phyloP scores from a whole-genome alignment of 2,888 invertebrate species.

The Rhodophaea formosa region DNA sequence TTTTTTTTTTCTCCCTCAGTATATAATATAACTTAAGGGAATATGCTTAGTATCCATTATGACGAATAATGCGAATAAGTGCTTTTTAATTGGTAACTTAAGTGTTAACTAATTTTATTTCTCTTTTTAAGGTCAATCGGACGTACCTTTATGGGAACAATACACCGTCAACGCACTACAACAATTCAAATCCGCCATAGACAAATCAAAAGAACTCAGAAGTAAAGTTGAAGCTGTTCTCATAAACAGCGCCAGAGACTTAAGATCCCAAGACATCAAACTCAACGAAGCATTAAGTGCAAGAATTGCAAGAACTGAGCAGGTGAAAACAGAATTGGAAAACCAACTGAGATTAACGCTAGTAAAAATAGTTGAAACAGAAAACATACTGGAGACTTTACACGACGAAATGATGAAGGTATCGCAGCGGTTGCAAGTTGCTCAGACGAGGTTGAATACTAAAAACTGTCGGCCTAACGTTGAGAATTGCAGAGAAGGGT shows the following conservation, averaged over 20 bases:
- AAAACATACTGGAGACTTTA: slow-evolving; percentile 64
- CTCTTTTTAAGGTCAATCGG: slow-evolving; percentile 83
- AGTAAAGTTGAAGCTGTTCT: slow-evolving; percentile 86
- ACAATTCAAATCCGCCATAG: slow-evolving; percentile 87
- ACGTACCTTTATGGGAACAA: slow-evolving; percentile 91
- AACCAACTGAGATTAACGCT: slow-evolving; percentile 82
- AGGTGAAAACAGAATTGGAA: slow-evolving; percentile 86
- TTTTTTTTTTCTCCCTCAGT: too few relatives aligned
- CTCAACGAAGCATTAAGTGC: slow-evolving; percentile 88
- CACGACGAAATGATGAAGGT: slow-evolving; percentile 70
- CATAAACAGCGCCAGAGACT: slow-evolving; percentile 88
- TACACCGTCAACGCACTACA: slow-evolving; percentile 88
- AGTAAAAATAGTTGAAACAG: slow-evolving; percentile 66
- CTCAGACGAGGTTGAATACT: slow-evolving; percentile 68
- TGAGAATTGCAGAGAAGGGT: slow-evolving; percentile 73
- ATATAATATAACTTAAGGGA: too few relatives aligned
- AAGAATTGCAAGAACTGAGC: slow-evolving; percentile 88
- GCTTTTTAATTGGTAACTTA: too few relatives aligned
- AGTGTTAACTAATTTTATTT: too few relatives aligned
- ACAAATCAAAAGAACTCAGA: slow-evolving; percentile 86
- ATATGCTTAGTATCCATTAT: too few relatives aligned
- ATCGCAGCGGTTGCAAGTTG: slow-evolving; percentile 67
- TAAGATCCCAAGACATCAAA: slow-evolving; percentile 89
- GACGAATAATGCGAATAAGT: too few relatives aligned
- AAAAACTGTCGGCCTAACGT: slow-evolving; percentile 66